Evolutionary conservation across 2,888 invertebrate species (phyloP), one percentile per base, ranked within the genome.

Genomic region (Platycheirus albimanus): DNA sequence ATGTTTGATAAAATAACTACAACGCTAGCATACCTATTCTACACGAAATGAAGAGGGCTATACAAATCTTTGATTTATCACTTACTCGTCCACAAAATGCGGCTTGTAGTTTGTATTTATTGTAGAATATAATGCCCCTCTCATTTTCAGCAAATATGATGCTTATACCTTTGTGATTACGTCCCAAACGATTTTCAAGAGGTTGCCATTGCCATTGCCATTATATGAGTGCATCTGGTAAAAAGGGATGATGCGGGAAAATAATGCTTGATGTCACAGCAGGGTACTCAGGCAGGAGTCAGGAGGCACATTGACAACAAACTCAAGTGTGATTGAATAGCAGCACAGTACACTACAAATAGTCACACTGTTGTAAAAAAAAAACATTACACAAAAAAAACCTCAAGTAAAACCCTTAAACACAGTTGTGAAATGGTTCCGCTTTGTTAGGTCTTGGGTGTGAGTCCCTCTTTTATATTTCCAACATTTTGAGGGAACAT

Each of bases 341-440:
- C 83, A 43, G 47, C 54, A n/a, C n/a, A n/a, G n/a, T n/a, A n/a
- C n/a, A 74, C 83, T 74, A 77, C 41, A 58, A 52, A 78, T 70
- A 72, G 67, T 74, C 77, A 83, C 81, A 81, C 71, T 81, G 72
- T 64, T 83, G 78, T 78, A 71, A 51, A 58, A 56, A 13, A 56
- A 13, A 38, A 58, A 28, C 10, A n/a, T n/a, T n/a, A n/a, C n/a
- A n/a, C n/a, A n/a, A n/a, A n/a, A 61, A 15, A 81, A 81, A 83
- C 77, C 83, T 83, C 78, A 83, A 83, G 83, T 74, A 66, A 83
- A 78, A 83, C 83, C 83, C 83, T 78, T 70, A 83, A 83, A 83
- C 78, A 78, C 69, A 78, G 38, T 74, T 83, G 83, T 83, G 83
- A 83, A 81, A 83, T 52, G 83, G 83, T 83, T 83, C 83, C 83